Evolutionary conservation across 2,797 vertebrate species (phyloP).

Genomic region (Molossus alvarezi): DNA sequence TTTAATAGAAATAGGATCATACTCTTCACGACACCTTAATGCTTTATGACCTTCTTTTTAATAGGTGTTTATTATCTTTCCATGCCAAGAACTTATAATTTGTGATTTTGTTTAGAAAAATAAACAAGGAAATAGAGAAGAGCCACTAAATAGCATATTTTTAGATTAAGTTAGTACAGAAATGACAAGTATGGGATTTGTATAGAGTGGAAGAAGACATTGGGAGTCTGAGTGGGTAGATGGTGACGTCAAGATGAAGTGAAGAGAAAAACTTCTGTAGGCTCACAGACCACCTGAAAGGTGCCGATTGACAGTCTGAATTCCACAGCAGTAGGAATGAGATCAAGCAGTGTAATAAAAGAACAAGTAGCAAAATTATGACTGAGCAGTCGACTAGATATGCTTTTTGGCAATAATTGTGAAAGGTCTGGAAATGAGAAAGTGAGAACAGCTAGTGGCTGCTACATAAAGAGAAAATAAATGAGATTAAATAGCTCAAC

Average conservation of each 20-base stretch:
- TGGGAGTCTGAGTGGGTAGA: not conserved
- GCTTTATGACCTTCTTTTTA: not conserved
- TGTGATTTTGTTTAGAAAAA: constrained; percentile 61
- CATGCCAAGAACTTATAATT: constrained; percentile 26
- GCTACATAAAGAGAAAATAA: constrained; percentile 74
- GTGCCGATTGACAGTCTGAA: constrained; percentile 61
- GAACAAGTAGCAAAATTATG: constrained; percentile 52
- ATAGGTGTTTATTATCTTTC: constrained; percentile 12
- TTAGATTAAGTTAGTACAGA: constrained; percentile 42
- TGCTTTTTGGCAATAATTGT: constrained; percentile 66
- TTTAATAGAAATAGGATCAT: constrained; percentile 1
- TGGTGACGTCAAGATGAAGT: not conserved
- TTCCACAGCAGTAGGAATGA: constrained; percentile 13
- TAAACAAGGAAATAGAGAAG: not conserved
- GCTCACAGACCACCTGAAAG: constrained; percentile 52
- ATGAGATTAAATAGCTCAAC: constrained; percentile 57
- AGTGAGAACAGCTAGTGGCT: constrained; percentile 25
- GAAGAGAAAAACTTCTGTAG: constrained; percentile 58
- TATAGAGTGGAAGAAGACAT: constrained; percentile 23
- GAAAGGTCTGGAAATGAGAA: constrained; percentile 70
- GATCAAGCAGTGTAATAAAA: constrained; percentile 52
- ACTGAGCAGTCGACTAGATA: constrained; percentile 61
- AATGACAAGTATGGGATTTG: not conserved
- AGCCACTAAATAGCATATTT: not conserved
- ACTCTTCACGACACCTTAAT: not conserved